phyloP scores from a whole-genome alignment of 2,888 invertebrate genomes.

The Drosophila mercatorum region DNA sequence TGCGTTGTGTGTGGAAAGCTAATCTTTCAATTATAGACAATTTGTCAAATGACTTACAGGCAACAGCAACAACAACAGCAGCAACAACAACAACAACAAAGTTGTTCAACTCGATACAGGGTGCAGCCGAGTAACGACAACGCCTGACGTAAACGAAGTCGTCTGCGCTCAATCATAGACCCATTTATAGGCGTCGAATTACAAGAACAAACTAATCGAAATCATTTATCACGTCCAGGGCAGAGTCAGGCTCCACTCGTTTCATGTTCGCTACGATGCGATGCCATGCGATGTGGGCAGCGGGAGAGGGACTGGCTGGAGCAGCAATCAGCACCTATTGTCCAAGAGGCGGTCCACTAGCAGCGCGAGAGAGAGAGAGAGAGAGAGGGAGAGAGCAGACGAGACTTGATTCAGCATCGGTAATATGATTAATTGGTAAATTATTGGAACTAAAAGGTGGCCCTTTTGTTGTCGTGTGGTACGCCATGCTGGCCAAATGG shows the following conservation, averaged over 20 bases:
- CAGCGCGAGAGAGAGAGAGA: not conserved
- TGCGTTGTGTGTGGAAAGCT: slow-evolving; percentile 81
- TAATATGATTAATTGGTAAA: slow-evolving; percentile 83
- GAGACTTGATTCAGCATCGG: slow-evolving; percentile 46
- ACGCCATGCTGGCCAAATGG: slow-evolving; percentile 27
- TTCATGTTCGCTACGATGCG: slow-evolving; percentile 58
- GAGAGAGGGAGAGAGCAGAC: slow-evolving; percentile 16
- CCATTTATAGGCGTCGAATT: slow-evolving; percentile 85
- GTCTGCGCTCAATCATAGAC: slow-evolving; percentile 82
- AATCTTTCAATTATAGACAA: slow-evolving; percentile 85
- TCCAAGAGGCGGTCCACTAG: slow-evolving; percentile 35
- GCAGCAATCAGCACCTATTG: slow-evolving; percentile 78
- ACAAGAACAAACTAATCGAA: slow-evolving; percentile 85
- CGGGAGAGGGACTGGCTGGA: slow-evolving; percentile 42
- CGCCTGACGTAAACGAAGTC: slow-evolving; percentile 73
- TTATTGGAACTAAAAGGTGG: slow-evolving; percentile 80
- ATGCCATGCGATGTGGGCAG: slow-evolving; percentile 60
- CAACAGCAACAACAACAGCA: slow-evolving; percentile 39
- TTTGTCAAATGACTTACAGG: slow-evolving; percentile 84
- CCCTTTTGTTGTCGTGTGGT: slow-evolving; percentile 63
- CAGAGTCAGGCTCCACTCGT: slow-evolving; percentile 56
- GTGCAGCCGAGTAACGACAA: slow-evolving; percentile 65
- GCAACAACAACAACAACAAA: slow-evolving; percentile 29
- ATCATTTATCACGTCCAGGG: slow-evolving; percentile 83
- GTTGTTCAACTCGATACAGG: slow-evolving; percentile 39